phyloP scores from a whole-genome alignment of 2,113 vertebrate genomes.

The Grallaria varia region DNA sequence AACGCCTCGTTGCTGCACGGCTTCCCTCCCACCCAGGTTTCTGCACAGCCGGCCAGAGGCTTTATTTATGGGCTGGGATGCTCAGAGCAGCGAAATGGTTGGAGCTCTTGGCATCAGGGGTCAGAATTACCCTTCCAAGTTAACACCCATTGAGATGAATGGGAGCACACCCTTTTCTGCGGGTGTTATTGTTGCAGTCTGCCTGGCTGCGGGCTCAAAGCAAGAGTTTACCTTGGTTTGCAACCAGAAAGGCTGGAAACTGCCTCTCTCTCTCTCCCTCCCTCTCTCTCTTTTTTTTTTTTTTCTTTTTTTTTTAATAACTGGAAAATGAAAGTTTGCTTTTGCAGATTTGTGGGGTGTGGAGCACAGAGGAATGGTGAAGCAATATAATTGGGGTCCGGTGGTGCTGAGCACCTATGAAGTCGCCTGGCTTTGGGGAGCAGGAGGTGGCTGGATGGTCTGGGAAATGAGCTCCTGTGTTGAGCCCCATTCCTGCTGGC shows the following conservation, averaged over 20 bases:
- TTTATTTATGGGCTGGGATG: constrained; percentile 56
- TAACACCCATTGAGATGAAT: constrained; percentile 59
- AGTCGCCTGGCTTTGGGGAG: not conserved
- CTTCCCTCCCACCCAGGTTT: constrained; percentile 25
- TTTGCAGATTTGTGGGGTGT: not conserved
- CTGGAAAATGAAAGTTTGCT: not conserved
- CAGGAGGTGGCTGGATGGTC: not conserved
- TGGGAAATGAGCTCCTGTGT: not conserved
- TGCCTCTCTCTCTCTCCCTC: not conserved
- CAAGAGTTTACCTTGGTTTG: constrained; percentile 50
- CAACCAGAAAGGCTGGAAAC: constrained; percentile 33
- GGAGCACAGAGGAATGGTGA: not conserved
- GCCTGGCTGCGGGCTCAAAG: constrained; percentile 31
- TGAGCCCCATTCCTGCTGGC: fast-evolving
- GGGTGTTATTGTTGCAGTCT: constrained; percentile 47
- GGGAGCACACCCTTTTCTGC: constrained; percentile 61
- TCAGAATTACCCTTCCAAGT: constrained; percentile 52
- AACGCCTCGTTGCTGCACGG: not conserved
- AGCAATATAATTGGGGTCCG: not conserved
- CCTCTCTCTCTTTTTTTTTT: not conserved
- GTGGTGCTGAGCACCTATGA: not conserved
- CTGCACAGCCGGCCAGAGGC: not conserved
- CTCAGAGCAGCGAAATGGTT: constrained; percentile 15
- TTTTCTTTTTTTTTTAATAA: not conserved
- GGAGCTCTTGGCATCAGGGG: constrained; percentile 42